Evolutionary conservation across 2,113 vertebrate species (phyloP).

Genomic region (Campylomormyrus numenius): DNA sequence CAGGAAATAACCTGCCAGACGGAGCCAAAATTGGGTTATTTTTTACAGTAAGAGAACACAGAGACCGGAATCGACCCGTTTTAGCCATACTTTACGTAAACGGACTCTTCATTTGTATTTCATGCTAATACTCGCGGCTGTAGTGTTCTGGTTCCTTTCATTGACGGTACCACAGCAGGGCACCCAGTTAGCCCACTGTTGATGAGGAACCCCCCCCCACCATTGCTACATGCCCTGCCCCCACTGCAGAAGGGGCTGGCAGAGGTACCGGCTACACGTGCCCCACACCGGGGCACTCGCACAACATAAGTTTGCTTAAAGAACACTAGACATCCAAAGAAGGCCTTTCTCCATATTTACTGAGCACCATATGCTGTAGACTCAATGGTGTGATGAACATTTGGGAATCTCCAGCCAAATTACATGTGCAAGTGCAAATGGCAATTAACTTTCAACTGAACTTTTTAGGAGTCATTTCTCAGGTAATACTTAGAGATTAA

Average conservation of each 20-base stretch:
- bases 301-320: background rate
- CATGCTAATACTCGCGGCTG: background rate
- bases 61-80: background rate
- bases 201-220: background rate
- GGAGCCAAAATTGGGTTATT: background rate
- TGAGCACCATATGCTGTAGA: background rate
- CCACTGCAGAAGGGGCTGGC: background rate
- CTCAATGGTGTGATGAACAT: background rate
- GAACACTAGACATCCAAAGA: background rate
- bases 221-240: background rate
- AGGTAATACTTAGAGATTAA: background rate
- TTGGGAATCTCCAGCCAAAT: background rate
- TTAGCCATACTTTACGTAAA: background rate
- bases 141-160: background rate
- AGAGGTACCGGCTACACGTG: background rate
- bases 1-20: background rate
- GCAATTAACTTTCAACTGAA: background rate
- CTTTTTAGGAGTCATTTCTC: background rate
- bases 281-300: background rate
- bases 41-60: background rate
- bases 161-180: background rate
- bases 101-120: background rate
- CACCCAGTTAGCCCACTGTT: background rate
- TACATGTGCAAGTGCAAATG: background rate
- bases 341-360: background rate